A percentile compares a stretch with the other conserved stretches of the same genome.
Conservation (phyloP, 1,140 invertebrate species). For the Bombus huntii region DNA sequence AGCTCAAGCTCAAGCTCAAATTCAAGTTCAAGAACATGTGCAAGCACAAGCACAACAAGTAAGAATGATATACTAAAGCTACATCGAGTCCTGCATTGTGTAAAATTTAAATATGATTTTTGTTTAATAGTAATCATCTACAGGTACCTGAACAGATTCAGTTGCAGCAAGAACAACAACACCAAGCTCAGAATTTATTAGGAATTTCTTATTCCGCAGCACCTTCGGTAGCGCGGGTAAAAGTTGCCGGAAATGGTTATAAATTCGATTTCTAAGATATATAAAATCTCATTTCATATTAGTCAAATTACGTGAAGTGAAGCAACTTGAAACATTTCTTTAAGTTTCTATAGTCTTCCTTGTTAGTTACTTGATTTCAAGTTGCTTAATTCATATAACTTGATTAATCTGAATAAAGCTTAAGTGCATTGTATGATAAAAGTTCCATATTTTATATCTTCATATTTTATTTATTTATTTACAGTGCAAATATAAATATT, state of each 20-base stretch:
- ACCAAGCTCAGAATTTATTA: constrained; percentile 67
- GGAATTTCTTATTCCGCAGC: constrained; percentile 75
- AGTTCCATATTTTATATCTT: not conserved
- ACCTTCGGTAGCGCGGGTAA: constrained; percentile 73
- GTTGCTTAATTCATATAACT: not conserved
- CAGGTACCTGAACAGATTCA: constrained; percentile 67
- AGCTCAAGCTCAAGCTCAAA: constrained; percentile 40
- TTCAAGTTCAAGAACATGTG: constrained; percentile 23
- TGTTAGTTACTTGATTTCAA: not conserved
- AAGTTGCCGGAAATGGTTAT: constrained; percentile 74
- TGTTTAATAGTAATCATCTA: constrained; percentile 61
- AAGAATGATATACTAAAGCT: not conserved
- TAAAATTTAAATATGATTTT: constrained; percentile 38
- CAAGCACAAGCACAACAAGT: constrained; percentile 49
- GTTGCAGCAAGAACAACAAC: constrained; percentile 63
- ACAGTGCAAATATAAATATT: not conserved
- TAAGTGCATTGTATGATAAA: constrained; percentile 2
- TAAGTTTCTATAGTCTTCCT: not conserved
- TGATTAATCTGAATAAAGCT: not conserved
- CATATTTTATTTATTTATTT: constrained; percentile 43
- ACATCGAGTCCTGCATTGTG: not conserved
- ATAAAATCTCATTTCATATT: not conserved
- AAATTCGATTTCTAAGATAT: constrained; percentile 72
- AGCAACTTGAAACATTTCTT: not conserved
- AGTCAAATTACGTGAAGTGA: not conserved